Base-by-base conservation (phyloP, 2,113 vertebrate genomes). In the Microtus richardsoni region DNA sequence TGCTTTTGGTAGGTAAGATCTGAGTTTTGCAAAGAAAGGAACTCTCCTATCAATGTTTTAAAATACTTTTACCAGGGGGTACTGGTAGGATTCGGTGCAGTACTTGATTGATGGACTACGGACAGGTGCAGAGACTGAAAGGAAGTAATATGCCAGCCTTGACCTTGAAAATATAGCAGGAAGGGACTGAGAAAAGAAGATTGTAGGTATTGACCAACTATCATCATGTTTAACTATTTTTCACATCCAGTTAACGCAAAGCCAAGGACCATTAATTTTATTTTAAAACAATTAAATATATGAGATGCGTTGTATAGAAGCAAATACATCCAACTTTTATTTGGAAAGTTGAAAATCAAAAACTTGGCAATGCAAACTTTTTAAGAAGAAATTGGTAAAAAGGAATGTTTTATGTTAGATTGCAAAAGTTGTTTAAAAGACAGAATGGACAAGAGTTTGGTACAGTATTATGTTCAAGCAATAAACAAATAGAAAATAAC, bases 381-480 rank as follows among this genome's bases (percentile, higher is more conserved):
- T 89, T 49, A 70, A 91, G 47, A 83, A 77, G 7, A 87, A 87
- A 83, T 22, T 87, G 26, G 3, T 93, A 71, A 93, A 60, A 44
- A n/a, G 2, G 13, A 77, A 14, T 12, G 74, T 73, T 94, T 8
- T 6, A 41, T 7, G 33, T 24, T 9, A 60, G 11, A 96, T 16
- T 17, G 39, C 52, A 68, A 92, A 93, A n/a, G 39, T 68, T 39
- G 84, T 77, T 88, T 62, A 62, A 70, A 68, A 75, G 22, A 3
- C 19, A 62, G 4, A 86, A 14, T 66, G 9, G 21, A 39, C 83
- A 36, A 36, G 7, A 58, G 24, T 80, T 58, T 89, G 39, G 11
- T 87, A 60, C 88, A 91, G 13, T 44, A 94, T 28, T 68, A 24
- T 16, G 16, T 36, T 86, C 60, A 30, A 60, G 3, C 60, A 93